These are phyloP conservation scores for Rostratula benghalensis DNA, from an alignment of 2,113 vertebrate species.

Conservation along the genomic window DNA sequence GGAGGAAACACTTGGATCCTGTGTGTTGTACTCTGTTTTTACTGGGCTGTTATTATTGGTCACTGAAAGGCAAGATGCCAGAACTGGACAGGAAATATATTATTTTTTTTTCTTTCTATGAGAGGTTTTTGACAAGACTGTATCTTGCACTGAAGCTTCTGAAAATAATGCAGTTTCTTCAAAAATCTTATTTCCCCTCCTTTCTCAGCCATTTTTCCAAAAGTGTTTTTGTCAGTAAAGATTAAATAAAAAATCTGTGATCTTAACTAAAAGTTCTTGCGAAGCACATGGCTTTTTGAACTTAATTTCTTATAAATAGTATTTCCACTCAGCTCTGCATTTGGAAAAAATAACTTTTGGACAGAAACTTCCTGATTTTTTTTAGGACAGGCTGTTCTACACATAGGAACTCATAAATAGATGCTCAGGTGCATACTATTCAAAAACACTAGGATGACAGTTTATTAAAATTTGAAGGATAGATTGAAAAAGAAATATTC, in stretches of 20 bases:
- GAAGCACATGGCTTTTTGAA: neutral
- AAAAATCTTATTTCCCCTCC: neutral
- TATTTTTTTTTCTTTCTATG: neutral
- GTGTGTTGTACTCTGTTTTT: conserved; percentile 28
- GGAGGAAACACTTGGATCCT: conserved; percentile 68
- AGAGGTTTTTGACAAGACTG: neutral
- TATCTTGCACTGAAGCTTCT: neutral
- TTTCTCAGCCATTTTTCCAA: neutral
- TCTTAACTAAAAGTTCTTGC: neutral
- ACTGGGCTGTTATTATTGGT: conserved; percentile 37
- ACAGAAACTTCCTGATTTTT: neutral
- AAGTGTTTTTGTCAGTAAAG: neutral
- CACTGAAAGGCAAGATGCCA: conserved; percentile 49
- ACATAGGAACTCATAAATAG: neutral
- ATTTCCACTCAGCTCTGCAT: neutral
- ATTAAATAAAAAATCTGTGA: neutral
- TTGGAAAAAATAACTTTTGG: neutral
- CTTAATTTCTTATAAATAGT: neutral
- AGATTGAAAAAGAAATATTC: neutral
- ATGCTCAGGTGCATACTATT: neutral
- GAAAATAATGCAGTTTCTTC: neutral
- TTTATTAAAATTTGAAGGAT: neutral
- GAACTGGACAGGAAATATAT: conserved; percentile 18
- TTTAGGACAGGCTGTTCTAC: neutral
- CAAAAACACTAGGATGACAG: neutral